Evolutionary conservation across 2,888 invertebrate species (phyloP), one percentile per base, ranked within the genome.

Genomic region (Gibbula magus): DNA sequence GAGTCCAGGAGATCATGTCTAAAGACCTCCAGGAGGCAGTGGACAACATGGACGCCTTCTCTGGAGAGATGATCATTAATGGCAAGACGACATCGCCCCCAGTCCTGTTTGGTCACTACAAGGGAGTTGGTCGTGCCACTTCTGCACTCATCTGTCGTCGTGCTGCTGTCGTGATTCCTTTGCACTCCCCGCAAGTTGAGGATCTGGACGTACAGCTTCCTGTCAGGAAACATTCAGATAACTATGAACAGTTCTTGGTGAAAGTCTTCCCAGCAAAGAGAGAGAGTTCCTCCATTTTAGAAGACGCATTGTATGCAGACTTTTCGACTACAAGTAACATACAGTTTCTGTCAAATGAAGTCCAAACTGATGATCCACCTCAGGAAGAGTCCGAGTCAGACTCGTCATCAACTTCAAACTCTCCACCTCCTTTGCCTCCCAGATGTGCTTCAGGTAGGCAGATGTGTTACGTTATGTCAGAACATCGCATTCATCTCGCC

Each of bases 81-180:
- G 74, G 56, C 22, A 8, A 8, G 29, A 53, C 53, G 51, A 39
- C 53, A 16, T 56, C 74, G 39, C 35, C 53, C 18, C 70, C 56
- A 22, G 74, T 74, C 2, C 29, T 78, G 78, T 29, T 78, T 20
- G 78, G 78, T 22, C 78, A 78, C 22, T 78, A 78, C 56, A 78
- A 78, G 39, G 35, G 73, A 10, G 22, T 73, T 13, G 35, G 20
- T 2, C 8, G 32, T 16, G 56, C 56, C 56, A 10, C 39, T 16
- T 7, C 20, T 16, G 22, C 25, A 5, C 16, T 13, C 20, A 56
- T 56, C 45, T 25, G 22, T 20, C 73, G 74, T 20, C 20, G 78
- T 8, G 56, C 54, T 53, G 78, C 74, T 22, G 45, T 78, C 35
- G 73, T 78, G 45, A 51, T 78, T 18, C 78, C 78, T 5, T 25